Base-by-base conservation (phyloP, 2,113 vertebrate species). In the Mus pahari region DNA sequence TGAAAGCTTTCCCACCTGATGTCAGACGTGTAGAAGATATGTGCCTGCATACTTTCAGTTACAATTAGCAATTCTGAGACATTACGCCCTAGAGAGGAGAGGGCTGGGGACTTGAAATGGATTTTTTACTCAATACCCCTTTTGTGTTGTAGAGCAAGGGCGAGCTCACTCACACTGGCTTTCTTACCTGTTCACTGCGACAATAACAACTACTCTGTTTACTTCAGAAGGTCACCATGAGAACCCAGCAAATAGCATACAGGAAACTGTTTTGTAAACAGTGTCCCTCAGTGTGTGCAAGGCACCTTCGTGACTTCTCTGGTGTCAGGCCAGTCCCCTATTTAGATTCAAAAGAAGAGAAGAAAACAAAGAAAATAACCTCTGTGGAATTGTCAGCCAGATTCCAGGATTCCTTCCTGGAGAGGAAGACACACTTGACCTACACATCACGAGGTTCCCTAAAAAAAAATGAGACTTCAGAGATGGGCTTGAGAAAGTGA, bases 41-140 rank as follows among this genome's bases (percentile, higher is more conserved):
- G 14, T 10, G 83, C 64, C 74, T 84, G 89, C 50, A 75, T 20
- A 81, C 82, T 91, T 86, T 89, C 86, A 62, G 74, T 58, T 68
- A 93, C 36, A 77, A 26, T 66, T 19, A 48, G 48, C 90, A 86
- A n/a, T 90, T 77, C 6, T 86, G 92, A 97, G 68, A 86, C 22
- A 71, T 17, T 11, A n/a, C 14, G 64, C 10, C 42, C 78, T n/a
- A 7, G 48, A 28, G 62, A 39, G 10, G 88, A 95, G 75, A 53
- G 31, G 0, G 24, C 20, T 19, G 1, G 11, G 36, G 4, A 70
- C 58, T 42, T 39, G 7, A 33, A 64, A 42, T 4, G 68, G 17
- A 93, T 84, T 24, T n/a, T 5, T 22, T 70, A 79, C 89, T 45
- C 58, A 24, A n/a, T 42, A 73, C 70, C 28, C 42, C 36, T 70